Conservation (phyloP, 2,113 vertebrate species). For the Macrotus californicus region DNA sequence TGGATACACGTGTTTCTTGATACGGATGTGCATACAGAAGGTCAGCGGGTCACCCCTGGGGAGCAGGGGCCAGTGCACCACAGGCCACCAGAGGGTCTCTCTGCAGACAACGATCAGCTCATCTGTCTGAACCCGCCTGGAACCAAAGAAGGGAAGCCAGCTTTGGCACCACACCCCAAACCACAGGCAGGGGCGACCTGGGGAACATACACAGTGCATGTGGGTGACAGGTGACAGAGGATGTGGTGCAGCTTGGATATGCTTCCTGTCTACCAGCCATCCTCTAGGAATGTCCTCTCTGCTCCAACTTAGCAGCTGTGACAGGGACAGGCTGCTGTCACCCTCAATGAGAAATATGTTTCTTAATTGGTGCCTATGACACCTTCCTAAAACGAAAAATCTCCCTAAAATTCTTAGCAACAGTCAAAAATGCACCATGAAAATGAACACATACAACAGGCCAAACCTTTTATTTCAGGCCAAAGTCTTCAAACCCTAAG, state of each 20-base stretch:
- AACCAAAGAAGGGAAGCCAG: not conserved
- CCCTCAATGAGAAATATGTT: fast-evolving
- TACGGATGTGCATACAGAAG: fast-evolving
- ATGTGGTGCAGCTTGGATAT: fast-evolving
- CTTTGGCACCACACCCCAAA: fast-evolving
- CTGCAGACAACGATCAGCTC: not conserved
- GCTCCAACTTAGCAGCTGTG: fast-evolving
- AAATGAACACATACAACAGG: not conserved
- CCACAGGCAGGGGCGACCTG: not conserved
- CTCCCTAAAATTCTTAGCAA: no score
- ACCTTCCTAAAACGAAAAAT: fast-evolving
- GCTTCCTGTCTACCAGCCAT: not conserved
- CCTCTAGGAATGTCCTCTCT: fast-evolving
- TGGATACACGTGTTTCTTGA: fast-evolving
- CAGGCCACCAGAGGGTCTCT: not conserved
- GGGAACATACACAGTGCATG: fast-evolving
- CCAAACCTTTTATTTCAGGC: not conserved
- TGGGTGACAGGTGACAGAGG: fast-evolving
- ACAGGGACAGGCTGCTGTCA: not conserved
- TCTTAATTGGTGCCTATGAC: fast-evolving
- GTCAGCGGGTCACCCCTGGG: no score
- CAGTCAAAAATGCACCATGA: not conserved
- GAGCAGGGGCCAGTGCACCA: not conserved
- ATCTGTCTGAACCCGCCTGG: fast-evolving
- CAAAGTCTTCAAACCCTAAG: not conserved